Conservation (phyloP, 2,113 vertebrate genomes). For the Zeus faber region DNA sequence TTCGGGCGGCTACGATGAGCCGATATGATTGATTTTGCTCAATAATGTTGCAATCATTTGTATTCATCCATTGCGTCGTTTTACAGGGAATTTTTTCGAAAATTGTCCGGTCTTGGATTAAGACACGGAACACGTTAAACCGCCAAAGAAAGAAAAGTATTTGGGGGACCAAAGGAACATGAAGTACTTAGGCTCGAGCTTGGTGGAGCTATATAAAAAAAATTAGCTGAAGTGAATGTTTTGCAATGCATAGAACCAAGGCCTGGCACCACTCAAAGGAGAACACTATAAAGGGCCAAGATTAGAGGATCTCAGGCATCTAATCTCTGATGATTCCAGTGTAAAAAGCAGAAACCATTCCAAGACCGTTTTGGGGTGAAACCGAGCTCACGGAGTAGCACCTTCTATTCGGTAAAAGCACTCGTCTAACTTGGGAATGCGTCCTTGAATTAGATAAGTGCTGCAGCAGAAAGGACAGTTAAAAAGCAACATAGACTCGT, state of each 20-base stretch:
- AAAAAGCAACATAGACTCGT: no score
- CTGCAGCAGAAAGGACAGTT: slow-evolving; percentile 53
- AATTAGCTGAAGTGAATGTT: slow-evolving; percentile 49
- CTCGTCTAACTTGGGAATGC: slow-evolving; percentile 36
- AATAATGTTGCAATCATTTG: slow-evolving; percentile 35
- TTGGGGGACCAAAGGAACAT: slow-evolving; percentile 17
- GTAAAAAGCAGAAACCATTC: slow-evolving; percentile 29
- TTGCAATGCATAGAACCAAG: slow-evolving; percentile 75
- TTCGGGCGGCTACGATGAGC: slow-evolving; percentile 54
- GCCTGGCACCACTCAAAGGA: slow-evolving; percentile 47
- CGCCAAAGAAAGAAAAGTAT: slow-evolving; percentile 2
- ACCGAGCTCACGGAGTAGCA: slow-evolving; percentile 32
- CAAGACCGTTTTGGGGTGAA: slow-evolving; percentile 27
- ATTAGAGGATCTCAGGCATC: no score
- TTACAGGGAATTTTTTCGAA: slow-evolving; percentile 20
- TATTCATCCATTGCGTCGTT: slow-evolving; percentile 32
- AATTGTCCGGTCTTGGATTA: slow-evolving; percentile 27
- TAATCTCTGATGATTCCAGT: slow-evolving; percentile 43
- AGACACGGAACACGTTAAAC: slow-evolving; percentile 23
- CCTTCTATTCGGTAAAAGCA: slow-evolving; percentile 37
- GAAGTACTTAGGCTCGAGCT: slow-evolving; percentile 2
- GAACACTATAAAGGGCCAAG: slow-evolving; percentile 32
- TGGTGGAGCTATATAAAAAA: slow-evolving; percentile 16
- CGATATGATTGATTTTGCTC: slow-evolving; percentile 52
- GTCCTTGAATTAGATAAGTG: slow-evolving; percentile 21